Conservation (phyloP, 1,140 invertebrate species). For the Pachypeltis micranthus region DNA sequence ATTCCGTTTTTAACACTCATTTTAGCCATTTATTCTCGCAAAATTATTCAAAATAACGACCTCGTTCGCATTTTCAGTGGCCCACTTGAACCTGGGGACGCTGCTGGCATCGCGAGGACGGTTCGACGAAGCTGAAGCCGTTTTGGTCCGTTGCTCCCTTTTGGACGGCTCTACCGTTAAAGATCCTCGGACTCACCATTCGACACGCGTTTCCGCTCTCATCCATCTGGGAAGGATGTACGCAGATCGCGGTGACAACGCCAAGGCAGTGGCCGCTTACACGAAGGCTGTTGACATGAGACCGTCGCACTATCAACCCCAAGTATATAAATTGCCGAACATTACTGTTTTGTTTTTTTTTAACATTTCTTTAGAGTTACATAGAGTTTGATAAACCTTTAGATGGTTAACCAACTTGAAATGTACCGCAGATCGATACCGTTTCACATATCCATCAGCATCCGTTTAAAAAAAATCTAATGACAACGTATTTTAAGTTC, state of each 20-base stretch:
- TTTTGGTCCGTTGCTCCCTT: constrained; percentile 66
- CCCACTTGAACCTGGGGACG: constrained; percentile 86
- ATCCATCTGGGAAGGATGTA: constrained; percentile 83
- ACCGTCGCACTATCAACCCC: constrained; percentile 67
- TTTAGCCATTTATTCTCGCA: no score
- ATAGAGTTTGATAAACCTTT: no score
- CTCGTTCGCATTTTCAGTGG: constrained; percentile 54
- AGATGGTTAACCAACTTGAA: no score
- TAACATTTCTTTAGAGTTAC: no score
- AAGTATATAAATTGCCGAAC: no score
- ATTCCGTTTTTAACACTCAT: no score
- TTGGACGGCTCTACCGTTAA: constrained; percentile 77
- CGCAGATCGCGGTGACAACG: constrained; percentile 70
- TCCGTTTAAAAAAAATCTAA: no score
- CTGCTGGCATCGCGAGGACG: constrained; percentile 70
- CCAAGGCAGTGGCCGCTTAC: constrained; percentile 79
- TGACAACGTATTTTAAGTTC: no score
- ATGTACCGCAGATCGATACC: no score
- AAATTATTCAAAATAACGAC: no score
- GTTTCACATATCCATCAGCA: no score
- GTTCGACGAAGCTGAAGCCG: constrained; percentile 68
- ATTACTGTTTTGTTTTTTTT: no score
- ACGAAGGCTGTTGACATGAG: constrained; percentile 69
- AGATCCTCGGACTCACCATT: constrained; percentile 79
- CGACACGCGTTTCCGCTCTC: constrained; percentile 77